Evolutionary conservation across 2,888 invertebrate species (phyloP).

Genomic region (Chironomus tentans): DNA sequence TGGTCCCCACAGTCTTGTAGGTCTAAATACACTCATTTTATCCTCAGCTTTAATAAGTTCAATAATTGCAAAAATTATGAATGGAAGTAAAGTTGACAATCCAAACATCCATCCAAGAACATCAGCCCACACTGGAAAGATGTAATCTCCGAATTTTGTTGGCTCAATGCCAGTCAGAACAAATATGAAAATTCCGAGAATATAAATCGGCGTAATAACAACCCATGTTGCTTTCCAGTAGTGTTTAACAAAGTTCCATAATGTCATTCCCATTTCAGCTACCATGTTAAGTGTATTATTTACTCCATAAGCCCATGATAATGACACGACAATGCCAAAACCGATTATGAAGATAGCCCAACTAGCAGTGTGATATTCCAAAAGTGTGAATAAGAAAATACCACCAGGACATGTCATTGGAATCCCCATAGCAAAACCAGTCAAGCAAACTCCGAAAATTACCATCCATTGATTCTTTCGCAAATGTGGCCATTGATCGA

Average conservation of each 20-base stretch:
- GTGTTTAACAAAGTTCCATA: conserved; percentile 47
- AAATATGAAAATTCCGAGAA: conserved; percentile 60
- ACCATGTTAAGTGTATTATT: conserved; percentile 50
- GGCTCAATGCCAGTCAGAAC: conserved; percentile 57
- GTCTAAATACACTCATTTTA: conserved; percentile 40
- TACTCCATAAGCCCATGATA: conserved; percentile 63
- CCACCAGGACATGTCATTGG: conserved; percentile 70
- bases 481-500: conserved; percentile 55
- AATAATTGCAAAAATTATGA: conserved; percentile 35
- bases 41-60: not conserved
- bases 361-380: conserved; percentile 69
- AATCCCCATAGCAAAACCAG: conserved; percentile 58
- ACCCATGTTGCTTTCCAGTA: conserved; percentile 71
- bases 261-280: conserved; percentile 54
- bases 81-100: conserved; percentile 55
- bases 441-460: conserved; percentile 46
- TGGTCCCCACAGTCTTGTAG: conserved; percentile 46
- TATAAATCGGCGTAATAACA: conserved; percentile 58
- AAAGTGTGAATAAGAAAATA: conserved; percentile 59
- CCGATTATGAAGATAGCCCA: conserved; percentile 67
- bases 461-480: conserved; percentile 49
- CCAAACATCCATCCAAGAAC: conserved; percentile 60
- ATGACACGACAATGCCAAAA: conserved; percentile 50
- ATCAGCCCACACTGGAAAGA: conserved; percentile 63
- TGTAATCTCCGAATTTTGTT: conserved; percentile 49